Evolutionary conservation across 2,888 invertebrate species (phyloP).

Genomic region (Creontiades dilutus): DNA sequence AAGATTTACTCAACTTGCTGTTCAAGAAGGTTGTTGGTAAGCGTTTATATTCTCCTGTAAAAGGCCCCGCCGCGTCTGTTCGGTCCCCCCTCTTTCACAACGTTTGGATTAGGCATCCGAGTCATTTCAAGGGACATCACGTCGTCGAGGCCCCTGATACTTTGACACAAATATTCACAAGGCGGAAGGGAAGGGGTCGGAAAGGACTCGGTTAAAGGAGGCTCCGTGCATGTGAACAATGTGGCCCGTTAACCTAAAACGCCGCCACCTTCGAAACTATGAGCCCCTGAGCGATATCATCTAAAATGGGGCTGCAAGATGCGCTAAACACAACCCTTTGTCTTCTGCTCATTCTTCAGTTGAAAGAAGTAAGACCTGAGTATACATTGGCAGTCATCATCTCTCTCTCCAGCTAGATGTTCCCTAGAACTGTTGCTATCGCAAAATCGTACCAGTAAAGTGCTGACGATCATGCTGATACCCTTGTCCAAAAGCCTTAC

Average conservation of each 20-base stretch:
- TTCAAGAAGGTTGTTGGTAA: too few species aligned
- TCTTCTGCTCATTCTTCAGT: too few species aligned
- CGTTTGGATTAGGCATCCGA: constrained; percentile 26
- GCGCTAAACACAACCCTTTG: not conserved
- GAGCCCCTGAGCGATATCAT: not conserved
- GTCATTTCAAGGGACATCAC: constrained; percentile 40
- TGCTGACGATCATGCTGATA: too few species aligned
- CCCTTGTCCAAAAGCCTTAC: too few species aligned
- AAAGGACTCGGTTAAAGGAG: constrained; percentile 27
- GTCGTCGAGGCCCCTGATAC: not conserved
- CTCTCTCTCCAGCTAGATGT: too few species aligned
- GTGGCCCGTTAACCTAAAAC: constrained; percentile 50
- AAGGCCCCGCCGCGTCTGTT: not conserved
- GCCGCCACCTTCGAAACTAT: not conserved
- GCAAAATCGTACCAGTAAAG: too few species aligned
- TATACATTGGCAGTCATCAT: too few species aligned
- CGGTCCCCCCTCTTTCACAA: not conserved
- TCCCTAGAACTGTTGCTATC: too few species aligned
- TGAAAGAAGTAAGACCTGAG: too few species aligned
- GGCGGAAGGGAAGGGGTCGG: not conserved
- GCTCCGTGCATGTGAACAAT: constrained; percentile 50
- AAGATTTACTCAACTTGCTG: too few species aligned
- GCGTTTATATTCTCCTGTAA: too few species aligned
- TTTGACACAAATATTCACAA: constrained; percentile 49
- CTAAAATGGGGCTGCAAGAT: not conserved